Evolutionary conservation across 2,113 vertebrate species (phyloP), one percentile per base, ranked within the genome.

Genomic region (Catharus bicknelli): DNA sequence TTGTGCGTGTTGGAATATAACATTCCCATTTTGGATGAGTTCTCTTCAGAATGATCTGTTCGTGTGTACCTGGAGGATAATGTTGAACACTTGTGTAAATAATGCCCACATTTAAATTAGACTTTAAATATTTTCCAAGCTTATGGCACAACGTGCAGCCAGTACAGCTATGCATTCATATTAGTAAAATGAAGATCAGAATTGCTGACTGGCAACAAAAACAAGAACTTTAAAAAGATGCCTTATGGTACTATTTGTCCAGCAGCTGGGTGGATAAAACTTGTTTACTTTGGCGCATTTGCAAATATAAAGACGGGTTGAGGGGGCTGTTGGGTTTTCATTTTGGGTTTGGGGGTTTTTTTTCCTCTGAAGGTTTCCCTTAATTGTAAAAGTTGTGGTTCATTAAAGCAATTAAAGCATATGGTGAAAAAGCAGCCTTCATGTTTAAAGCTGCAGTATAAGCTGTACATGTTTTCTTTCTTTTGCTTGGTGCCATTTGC

Each of bases 381-480:
- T 97, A 98, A 97, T 96, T 97, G 83, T 83, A 48, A 88, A 96
- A 77, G 40, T 97, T 96, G 97, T 97, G 96, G 91, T 98, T 98
- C 69, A 21, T 97, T 98, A 91, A 75, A 94, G 86, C 88, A 76
- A 78, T 96, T 93, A 96, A 96, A 91, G 59, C 86, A 57, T 97
- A 83, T 94, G 95, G 97, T 98, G 96, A 97, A 98, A 97, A 97
- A 97, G 97, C 83, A 95, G 92, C 95, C 95, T 98, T 98, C 97
- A 93, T 97, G 96, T 98, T 97, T 97, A 97, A 97, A 98, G 96
- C 97, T 98, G 97, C 97, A 95, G 96, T 98, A 82, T 98, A 97
- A 97, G 95, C 97, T 98, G 97, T 98, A 98, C 97, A 91, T 97
- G 86, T 97, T 97, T 94, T 94, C 97, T 95, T 97, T 97, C 88